Evolutionary conservation across 2,888 invertebrate species (phyloP).

Genomic region (Drosophila silvestris): DNA sequence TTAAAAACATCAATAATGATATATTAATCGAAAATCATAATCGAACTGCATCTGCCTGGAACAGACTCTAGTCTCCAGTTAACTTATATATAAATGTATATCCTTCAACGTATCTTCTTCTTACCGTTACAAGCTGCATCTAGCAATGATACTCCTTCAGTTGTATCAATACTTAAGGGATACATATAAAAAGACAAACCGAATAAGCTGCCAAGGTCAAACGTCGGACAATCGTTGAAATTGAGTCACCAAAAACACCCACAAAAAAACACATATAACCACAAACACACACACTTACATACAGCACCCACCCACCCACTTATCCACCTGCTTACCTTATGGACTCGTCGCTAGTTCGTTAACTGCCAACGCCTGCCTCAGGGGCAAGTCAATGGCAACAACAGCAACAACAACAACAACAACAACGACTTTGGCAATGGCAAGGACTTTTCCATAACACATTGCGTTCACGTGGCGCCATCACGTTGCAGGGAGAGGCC

Average conservation of each 20-base stretch:
- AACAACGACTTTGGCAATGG: constrained; percentile 17
- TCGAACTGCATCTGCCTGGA: not conserved
- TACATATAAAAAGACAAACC: not conserved
- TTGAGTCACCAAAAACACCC: constrained; percentile 13
- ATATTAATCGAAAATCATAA: not conserved
- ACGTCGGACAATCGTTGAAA: constrained; percentile 35
- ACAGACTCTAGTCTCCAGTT: not conserved
- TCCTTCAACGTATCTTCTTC: not conserved
- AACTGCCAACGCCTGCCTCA: constrained; percentile 2
- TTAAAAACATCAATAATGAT: not conserved
- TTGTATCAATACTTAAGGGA: not conserved
- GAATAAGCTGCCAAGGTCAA: constrained; percentile 42
- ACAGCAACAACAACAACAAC: not conserved
- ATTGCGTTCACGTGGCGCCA: constrained; percentile 32
- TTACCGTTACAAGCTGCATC: not conserved
- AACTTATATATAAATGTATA: not conserved
- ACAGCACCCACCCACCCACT: not conserved
- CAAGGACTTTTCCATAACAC: constrained; percentile 45
- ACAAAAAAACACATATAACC: not conserved
- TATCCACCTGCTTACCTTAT: constrained; percentile 17
- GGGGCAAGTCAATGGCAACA: constrained; percentile 10
- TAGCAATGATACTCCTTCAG: not conserved
- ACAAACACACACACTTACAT: not conserved
- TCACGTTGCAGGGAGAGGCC: constrained; percentile 17
- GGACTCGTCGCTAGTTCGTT: constrained; percentile 11